These are phyloP conservation scores for Anguilla marmorata DNA, from an alignment of 2,797 vertebrate species.

Conservation along the genomic window DNA sequence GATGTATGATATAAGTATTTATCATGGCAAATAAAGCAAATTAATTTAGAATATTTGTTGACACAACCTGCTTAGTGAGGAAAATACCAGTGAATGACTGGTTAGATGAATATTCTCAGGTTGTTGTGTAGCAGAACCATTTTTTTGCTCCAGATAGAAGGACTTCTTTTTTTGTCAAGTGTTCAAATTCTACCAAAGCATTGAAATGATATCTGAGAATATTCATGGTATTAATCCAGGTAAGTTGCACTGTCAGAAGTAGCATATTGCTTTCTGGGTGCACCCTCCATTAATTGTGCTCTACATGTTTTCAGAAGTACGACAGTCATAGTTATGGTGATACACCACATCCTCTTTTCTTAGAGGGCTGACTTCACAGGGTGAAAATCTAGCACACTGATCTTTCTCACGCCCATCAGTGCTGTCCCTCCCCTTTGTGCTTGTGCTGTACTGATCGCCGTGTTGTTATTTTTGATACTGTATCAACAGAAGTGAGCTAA, in stretches of 20 bases:
- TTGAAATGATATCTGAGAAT: conserved; percentile 13
- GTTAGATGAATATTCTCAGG: not conserved
- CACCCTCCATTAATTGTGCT: not conserved
- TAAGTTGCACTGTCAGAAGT: not conserved
- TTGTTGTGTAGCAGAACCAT: not conserved
- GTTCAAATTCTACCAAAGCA: not conserved
- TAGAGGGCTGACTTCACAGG: not conserved
- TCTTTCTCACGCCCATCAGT: not conserved
- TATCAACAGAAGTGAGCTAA: not conserved
- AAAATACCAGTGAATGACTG: not conserved
- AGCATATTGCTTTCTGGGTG: not conserved
- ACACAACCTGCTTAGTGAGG: not conserved
- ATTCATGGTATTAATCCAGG: not conserved
- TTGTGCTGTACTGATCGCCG: not conserved
- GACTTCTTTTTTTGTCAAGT: not conserved
- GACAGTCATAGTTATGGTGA: not conserved
- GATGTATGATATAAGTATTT: conserved; percentile 11
- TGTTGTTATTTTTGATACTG: not conserved
- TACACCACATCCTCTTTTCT: no score
- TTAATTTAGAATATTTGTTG: conserved; percentile 27
- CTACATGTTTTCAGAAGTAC: not conserved
- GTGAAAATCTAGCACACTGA: not conserved
- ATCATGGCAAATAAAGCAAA: conserved; percentile 26
- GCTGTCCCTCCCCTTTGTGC: conserved; percentile 1
- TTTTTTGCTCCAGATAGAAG: not conserved